These are phyloP conservation scores for Fopius arisanus DNA, from an alignment of 1,140 invertebrate genomes.

Conservation along the genomic window DNA sequence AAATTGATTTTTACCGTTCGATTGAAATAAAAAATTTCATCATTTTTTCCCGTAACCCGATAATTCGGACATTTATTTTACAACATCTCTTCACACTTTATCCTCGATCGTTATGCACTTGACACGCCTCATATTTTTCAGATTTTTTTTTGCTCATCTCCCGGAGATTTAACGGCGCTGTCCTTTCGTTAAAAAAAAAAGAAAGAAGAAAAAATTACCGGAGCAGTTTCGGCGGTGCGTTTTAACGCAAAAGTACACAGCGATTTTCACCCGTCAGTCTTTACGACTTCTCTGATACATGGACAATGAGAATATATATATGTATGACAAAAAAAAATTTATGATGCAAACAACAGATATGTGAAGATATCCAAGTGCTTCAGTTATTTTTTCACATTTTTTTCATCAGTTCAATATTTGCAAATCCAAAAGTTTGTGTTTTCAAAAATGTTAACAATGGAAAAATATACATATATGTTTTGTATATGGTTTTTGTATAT, in stretches of 20 bases:
- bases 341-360: background rate
- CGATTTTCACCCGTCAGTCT: background rate
- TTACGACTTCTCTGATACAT: background rate
- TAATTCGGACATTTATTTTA: background rate
- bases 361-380: too few species aligned
- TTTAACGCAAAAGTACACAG: conserved; percentile 5
- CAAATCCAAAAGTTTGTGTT: too few species aligned
- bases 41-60: background rate
- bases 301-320: background rate
- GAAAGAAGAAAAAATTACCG: background rate
- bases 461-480: too few species aligned
- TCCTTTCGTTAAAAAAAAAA: conserved; percentile 30
- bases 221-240: conserved; percentile 26
- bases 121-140: background rate
- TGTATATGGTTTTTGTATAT: too few species aligned
- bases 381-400: too few species aligned
- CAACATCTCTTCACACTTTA: background rate
- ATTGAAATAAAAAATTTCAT: too few species aligned
- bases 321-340: background rate
- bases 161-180: conserved; percentile 39
- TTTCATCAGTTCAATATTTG: too few species aligned
- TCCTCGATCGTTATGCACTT: background rate
- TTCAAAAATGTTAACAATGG: too few species aligned
- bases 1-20: too few species aligned
- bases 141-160: conserved; percentile 39